Conservation (phyloP, 2,113 vertebrate species). For the Coptodon bakossiorum region DNA sequence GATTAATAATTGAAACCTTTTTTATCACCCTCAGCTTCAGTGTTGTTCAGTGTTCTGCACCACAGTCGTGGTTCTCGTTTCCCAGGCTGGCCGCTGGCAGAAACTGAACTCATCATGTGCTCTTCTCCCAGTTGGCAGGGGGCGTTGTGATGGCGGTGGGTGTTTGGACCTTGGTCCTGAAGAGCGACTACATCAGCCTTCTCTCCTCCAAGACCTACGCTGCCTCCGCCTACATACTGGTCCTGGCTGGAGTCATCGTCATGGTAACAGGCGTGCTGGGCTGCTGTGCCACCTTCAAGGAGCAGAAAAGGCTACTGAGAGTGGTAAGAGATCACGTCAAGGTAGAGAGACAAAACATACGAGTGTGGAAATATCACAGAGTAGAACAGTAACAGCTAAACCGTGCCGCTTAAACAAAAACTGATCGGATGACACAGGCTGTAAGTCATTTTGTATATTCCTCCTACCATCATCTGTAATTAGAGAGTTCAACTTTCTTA, state of each 20-base stretch:
- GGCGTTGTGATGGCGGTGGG: conserved; percentile 94
- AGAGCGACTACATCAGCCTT: conserved; percentile 98
- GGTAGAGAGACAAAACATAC: neutral
- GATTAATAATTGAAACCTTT: neutral
- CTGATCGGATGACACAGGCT: neutral
- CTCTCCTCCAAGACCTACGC: conserved; percentile 90
- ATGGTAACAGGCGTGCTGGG: conserved; percentile 95
- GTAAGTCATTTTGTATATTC: neutral
- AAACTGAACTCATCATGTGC: neutral
- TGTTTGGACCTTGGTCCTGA: conserved; percentile 88
- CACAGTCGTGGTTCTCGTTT: neutral
- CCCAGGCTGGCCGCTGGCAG: neutral
- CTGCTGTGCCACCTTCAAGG: conserved; percentile 97
- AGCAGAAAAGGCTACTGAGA: conserved; percentile 84
- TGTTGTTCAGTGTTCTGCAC: neutral
- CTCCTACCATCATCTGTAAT: neutral
- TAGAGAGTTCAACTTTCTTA: neutral
- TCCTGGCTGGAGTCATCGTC: conserved; percentile 89
- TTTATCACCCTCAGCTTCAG: neutral
- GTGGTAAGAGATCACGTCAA: conserved; percentile 76
- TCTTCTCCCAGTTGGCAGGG: conserved; percentile 81
- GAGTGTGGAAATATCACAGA: neutral
- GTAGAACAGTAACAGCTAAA: neutral
- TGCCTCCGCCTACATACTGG: conserved; percentile 91
- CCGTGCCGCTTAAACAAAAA: neutral